Evolutionary conservation across 2,888 invertebrate genomes (phyloP).

Genomic region (Cotesia congregata): DNA sequence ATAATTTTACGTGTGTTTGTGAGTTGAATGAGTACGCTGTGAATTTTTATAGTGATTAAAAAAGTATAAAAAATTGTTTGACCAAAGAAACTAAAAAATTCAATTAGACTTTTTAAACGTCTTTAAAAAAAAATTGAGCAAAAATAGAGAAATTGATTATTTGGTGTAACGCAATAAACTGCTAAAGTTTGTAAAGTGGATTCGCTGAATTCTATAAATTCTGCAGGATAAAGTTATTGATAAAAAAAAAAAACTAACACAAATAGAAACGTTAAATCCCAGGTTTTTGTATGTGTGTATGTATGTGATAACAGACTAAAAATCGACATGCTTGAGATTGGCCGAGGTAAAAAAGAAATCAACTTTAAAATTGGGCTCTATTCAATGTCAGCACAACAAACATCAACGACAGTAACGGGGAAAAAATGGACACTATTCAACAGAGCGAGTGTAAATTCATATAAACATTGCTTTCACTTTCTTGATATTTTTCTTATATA

Average conservation of each 20-base stretch:
- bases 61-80: background rate
- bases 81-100: background rate
- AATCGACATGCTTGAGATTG: conserved; percentile 35
- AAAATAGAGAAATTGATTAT: background rate
- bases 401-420: background rate
- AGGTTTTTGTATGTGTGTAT: background rate
- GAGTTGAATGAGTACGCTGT: background rate
- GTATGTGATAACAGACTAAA: conserved; percentile 29
- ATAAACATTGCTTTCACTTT: conserved; percentile 29
- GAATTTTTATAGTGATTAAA: background rate
- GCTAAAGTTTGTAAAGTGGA: background rate
- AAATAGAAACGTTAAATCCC: conserved; percentile 30
- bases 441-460: conserved; percentile 12
- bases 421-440: conserved; percentile 24
- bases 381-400: conserved; percentile 44
- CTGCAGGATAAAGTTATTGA: conserved; percentile 27
- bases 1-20: background rate
- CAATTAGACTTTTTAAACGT: background rate
- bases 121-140: background rate
- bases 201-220: background rate
- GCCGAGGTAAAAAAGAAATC: conserved; percentile 54
- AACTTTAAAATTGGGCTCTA: conserved; percentile 61
- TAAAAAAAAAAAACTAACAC: conserved; percentile 26
- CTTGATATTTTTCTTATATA: background rate
- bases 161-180: background rate